Conservation (phyloP, 2,797 vertebrate species). For the Chelonia mydas region DNA sequence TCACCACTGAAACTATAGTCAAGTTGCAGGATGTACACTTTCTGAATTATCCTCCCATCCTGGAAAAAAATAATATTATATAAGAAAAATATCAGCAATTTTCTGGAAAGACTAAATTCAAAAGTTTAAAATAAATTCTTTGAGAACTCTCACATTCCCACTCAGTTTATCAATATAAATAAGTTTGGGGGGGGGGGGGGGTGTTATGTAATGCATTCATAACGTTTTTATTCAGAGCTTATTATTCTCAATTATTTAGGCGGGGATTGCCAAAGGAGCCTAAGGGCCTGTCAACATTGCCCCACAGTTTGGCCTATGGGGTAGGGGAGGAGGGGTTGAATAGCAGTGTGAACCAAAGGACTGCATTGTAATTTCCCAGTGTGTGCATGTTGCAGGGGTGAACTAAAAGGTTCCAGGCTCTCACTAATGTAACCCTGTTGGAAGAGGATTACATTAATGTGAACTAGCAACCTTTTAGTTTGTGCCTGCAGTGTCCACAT, state of each 20-base stretch:
- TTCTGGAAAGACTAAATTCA: neutral
- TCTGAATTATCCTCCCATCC: neutral
- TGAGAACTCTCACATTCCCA: fast-evolving
- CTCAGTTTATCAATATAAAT: neutral
- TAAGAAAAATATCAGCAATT: neutral
- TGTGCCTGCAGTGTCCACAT: neutral
- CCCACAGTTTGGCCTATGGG: neutral
- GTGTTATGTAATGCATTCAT: neutral
- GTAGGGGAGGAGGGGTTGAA: too few species aligned
- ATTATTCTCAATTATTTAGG: neutral
- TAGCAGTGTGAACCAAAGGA: neutral
- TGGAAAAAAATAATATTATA: neutral
- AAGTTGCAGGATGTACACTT: neutral
- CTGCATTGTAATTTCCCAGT: neutral
- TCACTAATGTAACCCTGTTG: neutral
- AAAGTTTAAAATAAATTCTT: neutral
- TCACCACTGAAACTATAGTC: neutral
- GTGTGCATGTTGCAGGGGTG: neutral
- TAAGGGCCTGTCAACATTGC: neutral
- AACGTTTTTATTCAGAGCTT: conserved; percentile 19
- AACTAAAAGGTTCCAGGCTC: neutral
- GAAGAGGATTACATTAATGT: neutral
- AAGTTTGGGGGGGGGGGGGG: neutral
- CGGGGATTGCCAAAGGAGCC: neutral
- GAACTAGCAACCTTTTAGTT: neutral